phyloP scores from a whole-genome alignment of 2,113 vertebrate species.

The Hemichromis elongatus region DNA sequence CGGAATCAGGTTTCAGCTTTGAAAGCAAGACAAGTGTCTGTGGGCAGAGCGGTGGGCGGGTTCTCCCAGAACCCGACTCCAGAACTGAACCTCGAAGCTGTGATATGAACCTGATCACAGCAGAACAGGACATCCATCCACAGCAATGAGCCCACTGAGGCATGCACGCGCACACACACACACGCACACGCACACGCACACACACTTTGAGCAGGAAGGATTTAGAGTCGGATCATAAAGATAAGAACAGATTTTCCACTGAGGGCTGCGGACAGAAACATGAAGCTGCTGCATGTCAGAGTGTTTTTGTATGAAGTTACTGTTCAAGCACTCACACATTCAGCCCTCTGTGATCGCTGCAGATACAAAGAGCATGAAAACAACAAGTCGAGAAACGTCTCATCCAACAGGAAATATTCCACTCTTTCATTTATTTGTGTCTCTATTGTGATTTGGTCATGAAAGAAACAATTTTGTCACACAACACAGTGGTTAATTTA shows the following conservation, averaged over 20 bases:
- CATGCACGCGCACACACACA: neutral
- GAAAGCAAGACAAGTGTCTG: neutral
- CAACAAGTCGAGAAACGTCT: neutral
- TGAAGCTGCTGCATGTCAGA: neutral
- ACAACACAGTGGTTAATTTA: neutral
- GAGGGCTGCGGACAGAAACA: neutral
- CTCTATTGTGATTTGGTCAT: neutral
- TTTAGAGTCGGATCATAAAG: conserved; percentile 13
- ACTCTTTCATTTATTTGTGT: neutral
- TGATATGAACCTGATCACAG: neutral
- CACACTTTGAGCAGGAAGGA: neutral
- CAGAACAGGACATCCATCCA: neutral
- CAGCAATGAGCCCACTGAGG: neutral
- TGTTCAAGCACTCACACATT: neutral
- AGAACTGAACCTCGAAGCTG: neutral
- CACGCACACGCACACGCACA: neutral
- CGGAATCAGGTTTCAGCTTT: neutral
- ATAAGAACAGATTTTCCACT: conserved; percentile 34
- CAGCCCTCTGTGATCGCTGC: neutral
- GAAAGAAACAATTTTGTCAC: neutral
- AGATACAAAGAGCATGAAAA: neutral
- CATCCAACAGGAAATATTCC: neutral
- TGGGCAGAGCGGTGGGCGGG: neutral
- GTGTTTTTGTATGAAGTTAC: neutral
- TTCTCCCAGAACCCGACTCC: too few relatives aligned